Percentiles rank a stretch among this genome's conserved stretches.
Evolutionary conservation across 2,888 invertebrate genomes (phyloP).

Genomic region (Ennomos quercinarius): DNA sequence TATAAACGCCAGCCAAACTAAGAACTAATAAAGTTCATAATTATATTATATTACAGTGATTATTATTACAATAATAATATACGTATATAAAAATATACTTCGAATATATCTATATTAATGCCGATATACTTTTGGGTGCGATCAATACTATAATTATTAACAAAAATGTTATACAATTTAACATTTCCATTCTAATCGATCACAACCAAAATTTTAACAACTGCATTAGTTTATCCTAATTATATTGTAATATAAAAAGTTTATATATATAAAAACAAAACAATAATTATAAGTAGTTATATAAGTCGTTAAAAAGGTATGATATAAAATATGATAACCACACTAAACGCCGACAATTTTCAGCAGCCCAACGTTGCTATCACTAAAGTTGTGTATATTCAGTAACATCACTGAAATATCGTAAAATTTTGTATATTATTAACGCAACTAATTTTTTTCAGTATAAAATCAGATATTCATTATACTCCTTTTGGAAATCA

Average conservation of each 20-base stretch:
- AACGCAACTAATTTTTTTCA: too few relatives aligned
- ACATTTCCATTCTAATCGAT: constrained; percentile 65
- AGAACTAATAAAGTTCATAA: too few relatives aligned
- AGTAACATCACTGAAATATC: too few relatives aligned
- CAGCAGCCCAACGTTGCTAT: too few relatives aligned
- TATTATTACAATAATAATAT: too few relatives aligned
- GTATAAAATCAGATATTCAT: too few relatives aligned
- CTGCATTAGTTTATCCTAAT: background rate
- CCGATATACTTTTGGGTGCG: constrained; percentile 67
- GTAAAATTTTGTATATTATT: background rate
- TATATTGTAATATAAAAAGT: background rate
- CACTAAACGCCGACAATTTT: too few relatives aligned
- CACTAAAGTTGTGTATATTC: too few relatives aligned
- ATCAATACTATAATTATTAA: constrained; percentile 58
- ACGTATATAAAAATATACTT: background rate
- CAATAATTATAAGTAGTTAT: background rate
- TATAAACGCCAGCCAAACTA: too few relatives aligned
- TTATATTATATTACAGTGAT: too few relatives aligned
- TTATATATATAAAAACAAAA: background rate
- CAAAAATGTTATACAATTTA: constrained; percentile 24
- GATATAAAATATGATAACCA: background rate
- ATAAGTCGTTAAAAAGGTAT: background rate
- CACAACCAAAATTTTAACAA: constrained; percentile 72
- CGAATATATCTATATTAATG: constrained; percentile 9
- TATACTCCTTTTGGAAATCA: constrained; percentile 8